A percentile compares a stretch with the other conserved stretches of the same genome.
These are phyloP conservation scores for Drosophila mayaguana DNA, from an alignment of 2,888 invertebrate genomes.

Conservation along the genomic window DNA sequence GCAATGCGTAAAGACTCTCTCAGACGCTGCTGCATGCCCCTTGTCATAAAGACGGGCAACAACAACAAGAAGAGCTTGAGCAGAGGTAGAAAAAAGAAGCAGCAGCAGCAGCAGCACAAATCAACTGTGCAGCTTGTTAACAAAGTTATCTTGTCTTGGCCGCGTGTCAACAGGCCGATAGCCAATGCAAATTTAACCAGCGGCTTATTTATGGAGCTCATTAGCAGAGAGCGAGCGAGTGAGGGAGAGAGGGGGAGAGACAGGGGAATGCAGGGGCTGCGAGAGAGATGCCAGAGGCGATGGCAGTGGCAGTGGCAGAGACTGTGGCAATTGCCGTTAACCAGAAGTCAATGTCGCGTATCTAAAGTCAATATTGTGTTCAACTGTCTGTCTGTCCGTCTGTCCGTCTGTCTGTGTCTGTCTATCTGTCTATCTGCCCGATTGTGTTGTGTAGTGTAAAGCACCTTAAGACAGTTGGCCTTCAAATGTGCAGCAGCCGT, in stretches of 20 bases:
- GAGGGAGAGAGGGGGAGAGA: neutral
- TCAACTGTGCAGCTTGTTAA: slow-evolving; percentile 57
- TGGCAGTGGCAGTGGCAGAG: neutral
- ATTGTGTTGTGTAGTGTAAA: slow-evolving; percentile 30
- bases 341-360: slow-evolving; percentile 60
- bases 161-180: slow-evolving; percentile 53
- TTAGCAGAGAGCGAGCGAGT: slow-evolving; percentile 45
- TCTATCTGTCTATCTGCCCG: slow-evolving; percentile 11
- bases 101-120: slow-evolving; percentile 16
- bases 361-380: slow-evolving; percentile 67
- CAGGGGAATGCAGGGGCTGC: neutral
- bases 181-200: slow-evolving; percentile 72
- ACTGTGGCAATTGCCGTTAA: slow-evolving; percentile 52
- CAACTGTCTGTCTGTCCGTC: slow-evolving; percentile 13
- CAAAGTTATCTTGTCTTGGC: slow-evolving; percentile 58
- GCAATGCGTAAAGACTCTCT: neutral
- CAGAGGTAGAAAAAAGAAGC: neutral
- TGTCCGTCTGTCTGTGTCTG: neutral
- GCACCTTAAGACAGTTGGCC: slow-evolving; percentile 66
- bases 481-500: slow-evolving; percentile 56
- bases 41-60: slow-evolving; percentile 50
- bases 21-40: slow-evolving; percentile 9
- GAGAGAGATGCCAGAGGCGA: neutral
- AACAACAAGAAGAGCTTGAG: slow-evolving; percentile 10
- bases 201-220: slow-evolving; percentile 72